Evolutionary conservation across 2,888 invertebrate genomes (phyloP), one percentile per base, ranked within the genome.

Genomic region (Drosophila antonietae): DNA sequence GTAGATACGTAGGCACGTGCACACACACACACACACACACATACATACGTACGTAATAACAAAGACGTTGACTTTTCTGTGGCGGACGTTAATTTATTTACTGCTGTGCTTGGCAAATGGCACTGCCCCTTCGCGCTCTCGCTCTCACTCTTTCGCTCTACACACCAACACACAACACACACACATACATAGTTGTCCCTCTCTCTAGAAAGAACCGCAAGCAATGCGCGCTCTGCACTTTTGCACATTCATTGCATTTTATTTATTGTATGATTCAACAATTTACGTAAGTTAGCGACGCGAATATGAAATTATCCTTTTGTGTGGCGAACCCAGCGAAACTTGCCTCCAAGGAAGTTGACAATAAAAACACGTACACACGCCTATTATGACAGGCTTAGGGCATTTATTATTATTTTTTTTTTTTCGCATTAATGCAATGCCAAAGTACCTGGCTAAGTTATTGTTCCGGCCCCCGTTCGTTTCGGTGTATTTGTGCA

Each of bases 261-360:
- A 83, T 83, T 83, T 86, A 83, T 83, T 68, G 78, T 78, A 86
- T 83, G 76, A 83, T 86, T 83, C 79, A 81, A 81, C 76, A 81
- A 81, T 83, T 83, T 81, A 87, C 78, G 68, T 75, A 75, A 80
- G 87, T 81, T 86, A 70, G 76, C 84, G 73, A 81, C 71, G 84
- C 78, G 83, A 83, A 83, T 81, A 75, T 78, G 73, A 83, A 83
- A 83, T 86, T 79, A 77, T 81, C 84, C 76, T 72, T 75, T 83
- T 76, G 68, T 73, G 55, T 39, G 57, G 41, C 53, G 44, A 23
- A 53, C 37, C 46, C 46, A 67, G 33, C 39, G 51, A 47, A 44
- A 43, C 39, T 53, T 33, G 43, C 61, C 64, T 57, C 10, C 28
- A 47, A 69, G 75, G 75, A 72, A 78, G 78, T 78, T 75, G 76